A percentile compares a stretch with the other conserved stretches of the same genome.
These are phyloP conservation scores for Buathra laborator DNA, from an alignment of 2,888 invertebrate genomes.

Conservation along the genomic window DNA sequence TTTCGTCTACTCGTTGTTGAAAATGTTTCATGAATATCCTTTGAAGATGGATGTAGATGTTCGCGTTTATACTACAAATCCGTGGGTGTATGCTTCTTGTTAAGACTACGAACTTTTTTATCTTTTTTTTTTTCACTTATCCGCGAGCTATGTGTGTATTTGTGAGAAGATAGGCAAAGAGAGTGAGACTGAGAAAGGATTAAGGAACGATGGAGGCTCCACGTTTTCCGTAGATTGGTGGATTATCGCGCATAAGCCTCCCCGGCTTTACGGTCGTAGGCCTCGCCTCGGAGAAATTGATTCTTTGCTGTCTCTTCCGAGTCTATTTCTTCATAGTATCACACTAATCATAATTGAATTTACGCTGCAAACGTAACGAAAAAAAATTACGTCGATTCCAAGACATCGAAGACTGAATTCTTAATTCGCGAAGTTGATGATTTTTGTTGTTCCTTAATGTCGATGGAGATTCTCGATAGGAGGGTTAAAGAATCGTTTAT, in stretches of 20 bases:
- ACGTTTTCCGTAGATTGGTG: slow-evolving; percentile 65
- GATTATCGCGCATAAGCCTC: slow-evolving; percentile 60
- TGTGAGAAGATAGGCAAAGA: slow-evolving; percentile 21
- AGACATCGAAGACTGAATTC: neutral
- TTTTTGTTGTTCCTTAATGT: neutral
- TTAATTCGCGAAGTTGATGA: neutral
- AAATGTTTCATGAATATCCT: slow-evolving; percentile 18
- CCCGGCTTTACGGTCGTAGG: slow-evolving; percentile 44
- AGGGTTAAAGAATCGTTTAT: neutral
- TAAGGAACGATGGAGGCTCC: slow-evolving; percentile 46
- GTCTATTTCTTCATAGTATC: slow-evolving; percentile 7
- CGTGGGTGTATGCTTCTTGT: slow-evolving; percentile 9
- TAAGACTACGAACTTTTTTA: neutral
- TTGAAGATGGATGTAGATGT: slow-evolving; percentile 6
- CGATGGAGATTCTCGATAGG: neutral
- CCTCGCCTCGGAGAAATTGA: slow-evolving; percentile 48
- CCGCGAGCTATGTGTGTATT: slow-evolving; percentile 18
- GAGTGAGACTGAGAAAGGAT: slow-evolving; percentile 57
- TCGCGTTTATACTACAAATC: slow-evolving; percentile 12
- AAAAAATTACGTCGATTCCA: neutral
- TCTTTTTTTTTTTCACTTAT: slow-evolving; percentile 27
- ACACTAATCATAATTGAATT: neutral
- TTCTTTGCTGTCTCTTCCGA: slow-evolving; percentile 35
- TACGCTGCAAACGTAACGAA: neutral
- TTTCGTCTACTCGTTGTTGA: slow-evolving; percentile 30